Conservation (phyloP, 2,888 invertebrate species). For the Sarcophaga carnaria region DNA sequence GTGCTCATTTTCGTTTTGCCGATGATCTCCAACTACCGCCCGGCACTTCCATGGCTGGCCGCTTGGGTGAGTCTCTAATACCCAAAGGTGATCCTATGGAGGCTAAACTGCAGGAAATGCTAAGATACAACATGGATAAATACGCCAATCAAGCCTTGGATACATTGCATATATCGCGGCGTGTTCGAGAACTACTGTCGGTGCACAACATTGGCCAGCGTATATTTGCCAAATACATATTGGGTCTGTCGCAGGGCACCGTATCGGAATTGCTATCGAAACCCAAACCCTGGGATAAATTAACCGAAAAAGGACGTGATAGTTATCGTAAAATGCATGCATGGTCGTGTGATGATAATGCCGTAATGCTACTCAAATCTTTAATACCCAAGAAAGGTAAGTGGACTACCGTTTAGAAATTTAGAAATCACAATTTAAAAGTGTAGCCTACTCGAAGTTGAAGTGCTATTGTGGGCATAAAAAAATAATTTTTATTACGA, state of each 20-base stretch:
- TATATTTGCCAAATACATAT: conserved; percentile 98
- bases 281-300: conserved; percentile 99
- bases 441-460: not conserved
- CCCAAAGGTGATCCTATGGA: conserved; percentile 97
- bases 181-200: conserved; percentile 95
- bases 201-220: conserved; percentile 99
- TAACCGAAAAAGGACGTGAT: conserved; percentile 99
- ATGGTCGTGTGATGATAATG: conserved; percentile 99
- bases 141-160: conserved; percentile 96
- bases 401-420: conserved; percentile 74
- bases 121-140: conserved; percentile 97
- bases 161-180: conserved; percentile 95
- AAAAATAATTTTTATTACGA: not conserved
- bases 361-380: conserved; percentile 97
- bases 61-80: conserved; percentile 93
- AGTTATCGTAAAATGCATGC: conserved; percentile 99
- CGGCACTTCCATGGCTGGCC: conserved; percentile 89
- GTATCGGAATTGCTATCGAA: conserved; percentile 99
- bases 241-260: conserved; percentile 98
- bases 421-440: no score
- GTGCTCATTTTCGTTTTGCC: conserved; percentile 91
- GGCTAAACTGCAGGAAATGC: conserved; percentile 95
- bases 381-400: conserved; percentile 99
- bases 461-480: not conserved
- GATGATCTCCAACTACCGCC: conserved; percentile 91